These are phyloP conservation scores for Epistrophella euchroma DNA, from an alignment of 2,888 invertebrate species.

Conservation along the genomic window DNA sequence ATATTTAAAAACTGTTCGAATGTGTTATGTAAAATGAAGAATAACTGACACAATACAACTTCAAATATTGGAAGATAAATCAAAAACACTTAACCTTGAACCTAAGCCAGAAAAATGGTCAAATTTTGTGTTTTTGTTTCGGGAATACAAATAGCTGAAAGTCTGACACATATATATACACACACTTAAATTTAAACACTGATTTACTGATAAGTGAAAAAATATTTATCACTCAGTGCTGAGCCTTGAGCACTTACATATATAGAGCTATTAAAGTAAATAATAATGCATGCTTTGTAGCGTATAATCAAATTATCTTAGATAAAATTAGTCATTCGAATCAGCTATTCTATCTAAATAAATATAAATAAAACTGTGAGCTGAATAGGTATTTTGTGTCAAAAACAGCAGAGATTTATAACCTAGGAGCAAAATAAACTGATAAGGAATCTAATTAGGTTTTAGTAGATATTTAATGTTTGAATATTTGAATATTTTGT, in stretches of 20 bases:
- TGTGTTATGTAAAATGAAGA: slow-evolving; percentile 15
- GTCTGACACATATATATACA: background rate
- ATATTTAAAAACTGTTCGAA: background rate
- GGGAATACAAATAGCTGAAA: background rate
- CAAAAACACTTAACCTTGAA: slow-evolving; percentile 53
- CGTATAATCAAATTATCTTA: slow-evolving; percentile 4
- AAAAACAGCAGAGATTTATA: background rate
- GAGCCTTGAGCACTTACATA: background rate
- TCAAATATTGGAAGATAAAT: slow-evolving; percentile 39
- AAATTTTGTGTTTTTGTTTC: background rate
- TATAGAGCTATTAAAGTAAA: background rate
- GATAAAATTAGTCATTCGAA: slow-evolving; percentile 9
- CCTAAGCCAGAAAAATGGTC: background rate
- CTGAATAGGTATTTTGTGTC: background rate
- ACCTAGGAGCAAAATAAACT: background rate
- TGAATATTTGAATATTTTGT: background rate
- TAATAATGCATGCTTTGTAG: background rate
- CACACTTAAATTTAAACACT: background rate
- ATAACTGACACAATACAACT: slow-evolving; percentile 15
- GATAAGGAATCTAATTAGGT: background rate
- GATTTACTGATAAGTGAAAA: slow-evolving; percentile 11
- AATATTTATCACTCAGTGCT: background rate
- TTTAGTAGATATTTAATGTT: background rate
- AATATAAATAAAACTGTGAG: background rate
- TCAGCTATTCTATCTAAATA: background rate